Evolutionary conservation across 2,888 invertebrate species (phyloP).

Genomic region (Vesta saturnalis): DNA sequence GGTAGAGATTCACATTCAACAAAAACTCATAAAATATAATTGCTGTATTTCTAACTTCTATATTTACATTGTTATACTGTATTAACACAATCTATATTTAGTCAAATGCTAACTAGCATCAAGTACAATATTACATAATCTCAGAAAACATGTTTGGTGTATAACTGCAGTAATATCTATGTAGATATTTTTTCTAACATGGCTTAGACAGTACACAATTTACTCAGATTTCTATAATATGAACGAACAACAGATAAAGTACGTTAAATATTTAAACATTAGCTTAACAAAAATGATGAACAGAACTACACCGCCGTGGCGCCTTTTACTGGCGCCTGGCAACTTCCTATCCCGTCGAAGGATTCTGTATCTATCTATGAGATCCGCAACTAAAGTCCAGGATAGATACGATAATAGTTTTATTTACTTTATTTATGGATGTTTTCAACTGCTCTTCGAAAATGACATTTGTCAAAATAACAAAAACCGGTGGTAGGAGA

Average conservation of each 20-base stretch:
- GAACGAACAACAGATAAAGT: background rate
- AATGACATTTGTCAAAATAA: slow-evolving; percentile 62
- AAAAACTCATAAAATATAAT: no score
- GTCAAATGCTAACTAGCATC: no score
- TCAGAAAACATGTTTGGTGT: no score
- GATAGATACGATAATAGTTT: slow-evolving; percentile 55
- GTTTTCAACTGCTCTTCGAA: slow-evolving; percentile 59
- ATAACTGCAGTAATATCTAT: no score
- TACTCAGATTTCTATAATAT: no score
- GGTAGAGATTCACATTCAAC: no score
- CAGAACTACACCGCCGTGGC: slow-evolving; percentile 43
- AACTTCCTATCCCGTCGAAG: slow-evolving; percentile 46
- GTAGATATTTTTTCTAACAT: no score
- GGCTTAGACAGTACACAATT: no score
- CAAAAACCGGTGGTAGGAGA: slow-evolving; percentile 38
- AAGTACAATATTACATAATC: no score
- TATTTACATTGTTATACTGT: no score
- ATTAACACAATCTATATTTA: no score
- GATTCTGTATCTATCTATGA: slow-evolving; percentile 42
- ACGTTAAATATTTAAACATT: slow-evolving; percentile 1
- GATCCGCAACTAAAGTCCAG: slow-evolving; percentile 36
- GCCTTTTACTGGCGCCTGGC: slow-evolving; percentile 48
- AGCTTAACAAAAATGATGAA: slow-evolving; percentile 36
- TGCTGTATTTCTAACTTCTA: no score
- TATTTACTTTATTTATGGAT: slow-evolving; percentile 63